phyloP scores from a whole-genome alignment of 2,888 invertebrate genomes.

The Ferdinandea cuprea region DNA sequence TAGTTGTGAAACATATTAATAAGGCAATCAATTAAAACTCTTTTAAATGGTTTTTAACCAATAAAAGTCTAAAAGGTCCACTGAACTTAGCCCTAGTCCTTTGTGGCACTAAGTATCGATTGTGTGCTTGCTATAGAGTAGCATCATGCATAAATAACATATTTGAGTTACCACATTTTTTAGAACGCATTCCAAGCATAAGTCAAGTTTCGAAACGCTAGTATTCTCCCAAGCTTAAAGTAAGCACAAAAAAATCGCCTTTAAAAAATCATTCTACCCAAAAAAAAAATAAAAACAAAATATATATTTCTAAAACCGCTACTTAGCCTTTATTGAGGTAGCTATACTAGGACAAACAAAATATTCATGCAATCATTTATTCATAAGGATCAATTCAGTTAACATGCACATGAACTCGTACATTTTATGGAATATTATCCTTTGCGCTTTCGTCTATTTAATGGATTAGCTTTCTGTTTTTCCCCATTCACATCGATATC shows the following conservation, averaged over 20 bases:
- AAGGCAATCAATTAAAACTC: too few species aligned
- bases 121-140: too few species aligned
- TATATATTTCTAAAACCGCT: background rate
- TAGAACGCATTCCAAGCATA: too few species aligned
- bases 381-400: constrained; percentile 38
- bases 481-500: constrained; percentile 36
- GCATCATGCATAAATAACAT: too few species aligned
- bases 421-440: constrained; percentile 29
- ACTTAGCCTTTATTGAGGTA: background rate
- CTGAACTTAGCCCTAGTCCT: too few species aligned
- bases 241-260: background rate
- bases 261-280: background rate
- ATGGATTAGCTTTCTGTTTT: constrained; percentile 59
- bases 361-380: constrained; percentile 33
- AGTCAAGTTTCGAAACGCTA: too few species aligned
- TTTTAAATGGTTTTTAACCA: too few species aligned
- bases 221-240: too few species aligned
- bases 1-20: too few species aligned
- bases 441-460: constrained; percentile 38
- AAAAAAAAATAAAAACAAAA: background rate
- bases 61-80: too few species aligned
- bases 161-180: too few species aligned
- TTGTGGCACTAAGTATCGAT: too few species aligned
- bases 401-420: constrained; percentile 24
- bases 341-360: background rate